Conservation (phyloP, 2,888 invertebrate species). For the Dioctria linearis region DNA sequence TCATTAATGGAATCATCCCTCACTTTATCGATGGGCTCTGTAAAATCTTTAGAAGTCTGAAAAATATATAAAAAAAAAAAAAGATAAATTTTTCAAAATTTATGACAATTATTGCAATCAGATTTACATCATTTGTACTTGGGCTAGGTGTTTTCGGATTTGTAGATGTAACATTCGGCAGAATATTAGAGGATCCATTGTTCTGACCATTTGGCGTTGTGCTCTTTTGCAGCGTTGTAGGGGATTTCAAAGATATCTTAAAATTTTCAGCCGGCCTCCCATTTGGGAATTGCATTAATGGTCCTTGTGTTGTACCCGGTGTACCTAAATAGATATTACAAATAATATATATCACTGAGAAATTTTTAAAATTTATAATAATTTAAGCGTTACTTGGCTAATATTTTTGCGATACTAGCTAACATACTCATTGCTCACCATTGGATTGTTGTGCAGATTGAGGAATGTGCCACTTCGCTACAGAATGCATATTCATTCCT, state of each 20-base stretch:
- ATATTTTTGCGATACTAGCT: neutral
- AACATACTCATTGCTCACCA: slow-evolving; percentile 66
- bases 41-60: slow-evolving; percentile 74
- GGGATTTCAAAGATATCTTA: slow-evolving; percentile 71
- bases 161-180: slow-evolving; percentile 78
- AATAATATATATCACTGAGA: slow-evolving; percentile 6
- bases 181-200: slow-evolving; percentile 66
- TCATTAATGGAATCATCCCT: slow-evolving; percentile 89
- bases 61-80: slow-evolving; percentile 36
- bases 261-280: slow-evolving; percentile 71
- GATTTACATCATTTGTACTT: slow-evolving; percentile 74
- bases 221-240: slow-evolving; percentile 69
- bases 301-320: slow-evolving; percentile 68
- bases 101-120: neutral
- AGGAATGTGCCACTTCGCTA: slow-evolving; percentile 83
- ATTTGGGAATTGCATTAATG: slow-evolving; percentile 69
- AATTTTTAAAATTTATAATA: neutral
- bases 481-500: slow-evolving; percentile 67
- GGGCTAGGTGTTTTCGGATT: slow-evolving; percentile 90
- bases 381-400: neutral
- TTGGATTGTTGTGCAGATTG: slow-evolving; percentile 71
- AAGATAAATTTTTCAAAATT: neutral
- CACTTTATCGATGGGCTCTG: slow-evolving; percentile 82
- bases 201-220: slow-evolving; percentile 64
- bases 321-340: slow-evolving; percentile 61